phyloP scores from a whole-genome alignment of 37 sponge, comb jelly and placozoan genomes.

The Geodia barretti region DNA sequence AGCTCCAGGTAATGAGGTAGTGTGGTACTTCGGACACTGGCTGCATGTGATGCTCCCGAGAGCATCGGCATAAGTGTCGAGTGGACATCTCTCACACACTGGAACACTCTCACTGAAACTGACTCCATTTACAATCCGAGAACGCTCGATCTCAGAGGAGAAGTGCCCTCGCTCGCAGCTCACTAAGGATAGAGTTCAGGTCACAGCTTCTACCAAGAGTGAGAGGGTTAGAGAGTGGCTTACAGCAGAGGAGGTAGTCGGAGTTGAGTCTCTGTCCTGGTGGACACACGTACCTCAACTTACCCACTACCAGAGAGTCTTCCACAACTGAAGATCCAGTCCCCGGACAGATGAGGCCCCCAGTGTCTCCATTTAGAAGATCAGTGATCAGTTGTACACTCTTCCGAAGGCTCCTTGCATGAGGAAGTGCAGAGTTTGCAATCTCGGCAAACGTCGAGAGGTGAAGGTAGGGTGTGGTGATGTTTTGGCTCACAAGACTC shows the following conservation, averaged over 20 bases:
- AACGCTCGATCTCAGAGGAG: not conserved
- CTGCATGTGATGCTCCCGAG: constrained; percentile 8
- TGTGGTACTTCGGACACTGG: constrained; percentile 2
- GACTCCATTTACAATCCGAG: not conserved
- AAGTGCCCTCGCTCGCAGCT: constrained; percentile 1
- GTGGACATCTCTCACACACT: not conserved
- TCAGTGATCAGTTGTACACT: not conserved
- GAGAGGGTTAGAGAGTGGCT: no score
- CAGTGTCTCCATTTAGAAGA: not conserved
- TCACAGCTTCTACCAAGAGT: no score
- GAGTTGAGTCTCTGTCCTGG: constrained; percentile 34
- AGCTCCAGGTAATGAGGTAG: not conserved
- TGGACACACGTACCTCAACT: constrained; percentile 4
- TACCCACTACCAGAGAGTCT: constrained; percentile 8
- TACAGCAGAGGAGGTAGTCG: constrained; percentile 20
- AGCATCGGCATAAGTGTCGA: not conserved
- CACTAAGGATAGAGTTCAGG: no score
- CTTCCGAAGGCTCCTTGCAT: not conserved
- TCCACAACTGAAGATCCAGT: not conserved
- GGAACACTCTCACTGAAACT: constrained; percentile 13
- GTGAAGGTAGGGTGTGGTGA: not conserved
- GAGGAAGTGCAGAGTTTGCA: constrained; percentile 6
- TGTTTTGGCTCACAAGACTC: constrained; percentile 5
- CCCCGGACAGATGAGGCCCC: not conserved
- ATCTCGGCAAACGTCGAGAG: not conserved